Evolutionary conservation across 2,797 vertebrate genomes (phyloP).

Genomic region (Kryptopterus vitreolus): DNA sequence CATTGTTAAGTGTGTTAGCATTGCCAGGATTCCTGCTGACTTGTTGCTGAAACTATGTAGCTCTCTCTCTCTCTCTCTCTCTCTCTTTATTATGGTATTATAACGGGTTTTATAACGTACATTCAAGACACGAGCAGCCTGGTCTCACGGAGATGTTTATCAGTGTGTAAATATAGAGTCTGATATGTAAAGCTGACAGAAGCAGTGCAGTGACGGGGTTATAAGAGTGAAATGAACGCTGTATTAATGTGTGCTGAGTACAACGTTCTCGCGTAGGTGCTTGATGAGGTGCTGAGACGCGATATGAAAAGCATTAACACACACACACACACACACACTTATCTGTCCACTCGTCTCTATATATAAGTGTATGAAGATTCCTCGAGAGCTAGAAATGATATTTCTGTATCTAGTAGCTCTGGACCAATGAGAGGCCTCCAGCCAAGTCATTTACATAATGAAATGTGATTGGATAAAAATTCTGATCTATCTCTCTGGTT

Average conservation of each 20-base stretch:
- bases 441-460: not conserved
- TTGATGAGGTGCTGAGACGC: no score
- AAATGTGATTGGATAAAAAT: not conserved
- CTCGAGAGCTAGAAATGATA: not conserved
- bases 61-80: not conserved
- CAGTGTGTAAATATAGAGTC: not conserved
- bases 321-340: no score
- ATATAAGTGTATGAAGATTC: not conserved
- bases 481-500: not conserved
- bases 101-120: not conserved
- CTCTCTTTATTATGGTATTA: not conserved
- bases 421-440: not conserved
- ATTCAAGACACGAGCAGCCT: not conserved
- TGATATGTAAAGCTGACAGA: not conserved
- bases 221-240: constrained; percentile 1
- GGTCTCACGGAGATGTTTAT: not conserved
- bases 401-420: not conserved
- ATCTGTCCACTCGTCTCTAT: no score
- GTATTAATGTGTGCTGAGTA: not conserved
- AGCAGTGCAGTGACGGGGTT: not conserved
- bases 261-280: no score
- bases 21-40: not conserved
- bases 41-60: constrained; percentile 23
- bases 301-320: no score
- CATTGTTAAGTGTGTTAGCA: constrained; percentile 3